Evolutionary conservation across 2,888 invertebrate species (phyloP), one percentile per base, ranked within the genome.

Genomic region (Cosmia pyralina): DNA sequence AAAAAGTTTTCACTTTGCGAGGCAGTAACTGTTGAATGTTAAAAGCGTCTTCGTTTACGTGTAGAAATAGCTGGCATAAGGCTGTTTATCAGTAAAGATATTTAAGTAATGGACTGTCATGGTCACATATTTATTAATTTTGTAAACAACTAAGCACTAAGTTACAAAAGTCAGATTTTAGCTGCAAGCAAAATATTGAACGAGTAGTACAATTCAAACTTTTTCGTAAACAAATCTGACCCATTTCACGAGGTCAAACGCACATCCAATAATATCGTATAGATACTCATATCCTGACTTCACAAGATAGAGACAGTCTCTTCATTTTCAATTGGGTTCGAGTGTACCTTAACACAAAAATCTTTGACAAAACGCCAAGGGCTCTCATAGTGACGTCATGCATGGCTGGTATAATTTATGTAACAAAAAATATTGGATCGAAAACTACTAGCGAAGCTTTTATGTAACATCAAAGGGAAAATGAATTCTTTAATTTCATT

Each of bases 311-410:
- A 17, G 1, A 70, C 59, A 70, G 65, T 59, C 50, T 65, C 82
- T 85, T 78, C 69, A 76, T 72, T 77, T 69, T 84, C 79, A 72
- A 89, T 85, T 72, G 82, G 73, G 75, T 81, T 84, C 68, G 72
- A 87, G 85, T 57, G 85, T 75, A 77, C 68, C 73, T 74, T 63
- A 60, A 59, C 57, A 69, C 69, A 81, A 81, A 82, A 80, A 86
- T 88, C 86, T 88, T 88, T 86, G 85, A 84, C 73, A 80, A 82
- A 85, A 83, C 69, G 62, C 72, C 66, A 77, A 88, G 85, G 79
- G 83, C 82, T 63, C 87, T 89, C 70, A 69, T 68, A 81, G 64
- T 72, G 71, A 77, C 72, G 72, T 84, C 86, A 87, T 82, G 87
- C 85, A 85, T 85, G 58, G 52, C 46, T 34, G 15, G 22, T 57